Evolutionary conservation across 2,113 vertebrate species (phyloP), one percentile per base, ranked within the genome.

Genomic region (Callopanchax toddi): DNA sequence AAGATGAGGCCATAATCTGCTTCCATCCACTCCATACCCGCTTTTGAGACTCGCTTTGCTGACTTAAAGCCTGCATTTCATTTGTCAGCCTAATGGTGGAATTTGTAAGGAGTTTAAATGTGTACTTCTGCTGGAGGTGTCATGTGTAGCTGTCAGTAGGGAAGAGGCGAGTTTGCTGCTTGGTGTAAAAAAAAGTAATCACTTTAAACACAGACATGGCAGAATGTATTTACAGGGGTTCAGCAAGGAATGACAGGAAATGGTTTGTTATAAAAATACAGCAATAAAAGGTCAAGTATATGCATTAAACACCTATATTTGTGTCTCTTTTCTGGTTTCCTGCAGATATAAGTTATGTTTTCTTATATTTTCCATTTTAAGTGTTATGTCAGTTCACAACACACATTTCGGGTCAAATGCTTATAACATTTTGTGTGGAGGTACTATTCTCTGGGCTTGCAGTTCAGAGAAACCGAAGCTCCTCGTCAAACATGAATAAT

Each of bases 401-500:
- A n/a, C n/a, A n/a, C n/a, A n/a, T n/a, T n/a, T n/a, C n/a, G 3
- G 6, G 29, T 32, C 29, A 32, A 32, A 25, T 22, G 11, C 12
- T 25, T 13, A 25, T 16, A 49, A 43, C 43, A 54, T 44, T 60
- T 34, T 72, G 54, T 48, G 11, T 51, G 54, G 56, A 55, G 32
- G 55, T 60, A 49, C 57, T 67, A 66, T 60, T 71, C 71, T 70
- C 69, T 78, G 71, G 66, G 70, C 80, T 71, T 45, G 65, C 59
- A 66, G 78, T 29, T 56, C 52, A 71, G 71, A 76, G 71, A 36
- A 74, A 74, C 71, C 25, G 15, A 66, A 73, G 71, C 63, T 63
- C 86, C 82, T 76, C 83, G 76, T 82, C 76, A 64, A 77, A 86
- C 81, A 88, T 91, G 79, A 92, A 92, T 91, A 88, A 89, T 91